phyloP scores from a whole-genome alignment of 1,140 invertebrate genomes.

The Geopemphigus sp. region DNA sequence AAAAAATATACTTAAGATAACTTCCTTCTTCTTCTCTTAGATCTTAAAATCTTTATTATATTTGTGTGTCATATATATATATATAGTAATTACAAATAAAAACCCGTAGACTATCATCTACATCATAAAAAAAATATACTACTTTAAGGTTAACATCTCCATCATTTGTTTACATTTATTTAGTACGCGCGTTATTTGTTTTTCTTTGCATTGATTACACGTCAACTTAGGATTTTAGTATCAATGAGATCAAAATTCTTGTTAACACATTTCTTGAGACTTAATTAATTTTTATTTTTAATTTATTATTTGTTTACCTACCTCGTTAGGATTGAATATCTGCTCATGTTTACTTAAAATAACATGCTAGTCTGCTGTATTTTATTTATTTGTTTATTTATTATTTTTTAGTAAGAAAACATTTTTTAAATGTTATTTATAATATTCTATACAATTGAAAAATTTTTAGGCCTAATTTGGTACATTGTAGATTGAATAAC shows the following conservation, averaged over 20 bases:
- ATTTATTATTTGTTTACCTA: constrained; percentile 43
- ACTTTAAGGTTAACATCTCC: constrained; percentile 15
- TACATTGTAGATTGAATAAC: constrained; percentile 24
- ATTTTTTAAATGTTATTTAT: background rate
- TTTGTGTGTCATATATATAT: constrained; percentile 25
- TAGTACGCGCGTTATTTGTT: constrained; percentile 3
- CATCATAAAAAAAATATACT: constrained; percentile 1
- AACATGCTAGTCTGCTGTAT: constrained; percentile 43
- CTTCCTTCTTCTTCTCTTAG: constrained; percentile 48
- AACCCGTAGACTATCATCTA: constrained; percentile 10
- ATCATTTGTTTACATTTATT: constrained; percentile 25
- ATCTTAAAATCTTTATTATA: constrained; percentile 32
- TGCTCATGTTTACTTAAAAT: constrained; percentile 42
- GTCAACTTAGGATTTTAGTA: constrained; percentile 11
- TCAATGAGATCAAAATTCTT: constrained; percentile 12
- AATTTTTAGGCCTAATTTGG: constrained; percentile 6
- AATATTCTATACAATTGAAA: background rate
- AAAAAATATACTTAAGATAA: constrained; percentile 38
- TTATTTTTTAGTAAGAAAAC: background rate
- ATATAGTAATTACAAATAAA: constrained; percentile 1
- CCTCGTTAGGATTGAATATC: constrained; percentile 44
- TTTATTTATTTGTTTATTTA: constrained; percentile 42
- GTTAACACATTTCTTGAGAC: constrained; percentile 14
- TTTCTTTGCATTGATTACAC: constrained; percentile 1
- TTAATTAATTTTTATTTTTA: constrained; percentile 38